phyloP scores from a whole-genome alignment of 2,113 vertebrate species.

The Carassius auratus region DNA sequence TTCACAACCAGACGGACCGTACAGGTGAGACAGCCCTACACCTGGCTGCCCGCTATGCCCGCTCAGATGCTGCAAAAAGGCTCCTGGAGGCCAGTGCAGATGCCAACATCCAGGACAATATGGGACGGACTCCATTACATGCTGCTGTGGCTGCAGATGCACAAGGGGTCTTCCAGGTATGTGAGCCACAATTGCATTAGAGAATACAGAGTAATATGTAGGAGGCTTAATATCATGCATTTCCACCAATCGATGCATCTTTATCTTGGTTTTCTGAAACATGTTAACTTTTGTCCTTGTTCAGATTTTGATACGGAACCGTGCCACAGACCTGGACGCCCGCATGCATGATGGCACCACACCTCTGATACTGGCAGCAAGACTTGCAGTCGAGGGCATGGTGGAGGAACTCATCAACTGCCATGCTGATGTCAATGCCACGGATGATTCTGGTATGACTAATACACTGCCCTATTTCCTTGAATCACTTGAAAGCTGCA shows the following conservation, averaged over 20 bases:
- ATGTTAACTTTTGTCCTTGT: background rate
- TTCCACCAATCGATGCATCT: background rate
- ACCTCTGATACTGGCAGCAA: slow-evolving; percentile 91
- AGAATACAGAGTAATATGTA: too few species aligned
- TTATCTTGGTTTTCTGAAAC: background rate
- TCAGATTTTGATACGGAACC: slow-evolving; percentile 95
- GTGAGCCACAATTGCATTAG: background rate
- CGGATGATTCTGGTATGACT: slow-evolving; percentile 89
- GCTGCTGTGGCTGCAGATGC: slow-evolving; percentile 93
- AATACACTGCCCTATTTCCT: background rate
- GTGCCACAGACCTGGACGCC: slow-evolving; percentile 93
- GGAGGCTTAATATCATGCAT: background rate
- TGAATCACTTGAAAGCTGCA: too few species aligned
- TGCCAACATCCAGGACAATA: slow-evolving; percentile 97
- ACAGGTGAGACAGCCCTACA: slow-evolving; percentile 67
- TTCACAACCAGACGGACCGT: slow-evolving; percentile 98
- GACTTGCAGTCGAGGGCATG: slow-evolving; percentile 96
- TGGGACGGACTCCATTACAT: slow-evolving; percentile 93
- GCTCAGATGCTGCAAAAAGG: slow-evolving; percentile 94
- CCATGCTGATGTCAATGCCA: slow-evolving; percentile 93
- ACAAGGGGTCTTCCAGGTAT: slow-evolving; percentile 96
- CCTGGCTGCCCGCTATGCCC: slow-evolving; percentile 93
- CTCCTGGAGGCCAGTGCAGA: slow-evolving; percentile 95
- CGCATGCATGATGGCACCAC: slow-evolving; percentile 97
- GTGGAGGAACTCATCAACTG: slow-evolving; percentile 96